A percentile compares a stretch with the other conserved stretches of the same genome.
Conservation (phyloP, 2,113 vertebrate species). For the Prietella phreatophila region DNA sequence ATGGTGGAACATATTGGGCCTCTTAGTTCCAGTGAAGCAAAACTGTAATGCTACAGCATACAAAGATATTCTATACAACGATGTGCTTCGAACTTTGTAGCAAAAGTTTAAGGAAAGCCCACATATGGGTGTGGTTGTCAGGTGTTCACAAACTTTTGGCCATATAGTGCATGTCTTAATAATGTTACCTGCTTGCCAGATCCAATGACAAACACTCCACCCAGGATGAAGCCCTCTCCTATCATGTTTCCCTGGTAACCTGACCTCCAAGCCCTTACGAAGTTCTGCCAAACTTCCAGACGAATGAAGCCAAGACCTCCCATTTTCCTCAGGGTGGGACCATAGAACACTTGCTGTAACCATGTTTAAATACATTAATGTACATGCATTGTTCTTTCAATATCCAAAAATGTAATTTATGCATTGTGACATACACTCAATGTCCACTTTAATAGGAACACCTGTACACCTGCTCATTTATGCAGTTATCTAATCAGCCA, state of each 20-base stretch:
- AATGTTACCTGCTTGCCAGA: conserved; percentile 83
- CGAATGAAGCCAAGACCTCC: conserved; percentile 83
- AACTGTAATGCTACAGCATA: neutral
- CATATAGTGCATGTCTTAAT: neutral
- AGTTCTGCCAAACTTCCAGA: conserved; percentile 88
- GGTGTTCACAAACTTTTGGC: neutral
- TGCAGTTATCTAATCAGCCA: neutral
- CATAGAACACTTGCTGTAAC: conserved; percentile 86
- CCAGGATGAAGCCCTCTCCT: conserved; percentile 91
- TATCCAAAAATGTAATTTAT: neutral
- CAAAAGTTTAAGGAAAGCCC: neutral
- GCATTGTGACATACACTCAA: neutral
- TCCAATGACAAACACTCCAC: conserved; percentile 93
- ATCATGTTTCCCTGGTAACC: conserved; percentile 89
- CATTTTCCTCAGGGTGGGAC: conserved; percentile 85
- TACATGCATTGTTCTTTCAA: neutral
- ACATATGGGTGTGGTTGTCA: neutral
- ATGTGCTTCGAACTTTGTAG: neutral
- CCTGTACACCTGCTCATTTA: neutral
- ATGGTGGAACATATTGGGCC: neutral
- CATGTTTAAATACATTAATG: conserved; percentile 6
- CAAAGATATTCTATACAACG: neutral
- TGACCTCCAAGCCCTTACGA: conserved; percentile 83
- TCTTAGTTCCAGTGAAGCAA: neutral
- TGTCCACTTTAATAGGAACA: neutral